phyloP scores from a whole-genome alignment of 2,888 invertebrate genomes.

The Zelleria hepariella region DNA sequence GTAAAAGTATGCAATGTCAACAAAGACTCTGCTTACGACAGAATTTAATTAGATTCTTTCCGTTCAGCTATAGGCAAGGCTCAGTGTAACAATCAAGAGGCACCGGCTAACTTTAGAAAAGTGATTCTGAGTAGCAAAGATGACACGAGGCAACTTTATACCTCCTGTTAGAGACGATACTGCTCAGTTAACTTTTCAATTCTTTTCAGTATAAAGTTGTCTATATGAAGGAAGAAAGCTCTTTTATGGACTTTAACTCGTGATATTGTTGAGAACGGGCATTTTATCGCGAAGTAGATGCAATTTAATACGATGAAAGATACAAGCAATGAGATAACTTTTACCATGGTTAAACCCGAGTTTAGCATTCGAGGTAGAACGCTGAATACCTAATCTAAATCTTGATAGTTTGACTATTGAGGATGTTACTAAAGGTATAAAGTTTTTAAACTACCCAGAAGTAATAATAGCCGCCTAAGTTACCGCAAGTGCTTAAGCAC shows the following conservation, averaged over 20 bases:
- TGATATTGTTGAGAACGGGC: too few species aligned
- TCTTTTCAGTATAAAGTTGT: constrained; percentile 8
- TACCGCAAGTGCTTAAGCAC: neutral
- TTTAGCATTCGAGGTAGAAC: too few species aligned
- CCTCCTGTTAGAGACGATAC: constrained; percentile 7
- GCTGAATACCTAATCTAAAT: too few species aligned
- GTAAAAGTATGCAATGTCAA: neutral
- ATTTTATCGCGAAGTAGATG: too few species aligned
- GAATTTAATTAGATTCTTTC: neutral
- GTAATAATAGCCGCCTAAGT: neutral
- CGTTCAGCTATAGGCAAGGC: neutral
- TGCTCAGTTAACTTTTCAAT: constrained; percentile 1
- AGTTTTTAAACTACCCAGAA: too few species aligned
- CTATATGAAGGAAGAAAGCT: neutral
- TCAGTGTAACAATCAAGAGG: constrained; percentile 24
- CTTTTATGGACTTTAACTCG: too few species aligned
- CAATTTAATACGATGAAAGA: too few species aligned
- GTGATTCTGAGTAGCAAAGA: constrained; percentile 21
- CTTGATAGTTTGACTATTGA: too few species aligned
- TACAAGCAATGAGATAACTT: too few species aligned
- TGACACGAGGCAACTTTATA: constrained; percentile 18
- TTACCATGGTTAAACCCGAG: too few species aligned
- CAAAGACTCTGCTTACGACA: neutral
- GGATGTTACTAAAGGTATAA: too few species aligned
- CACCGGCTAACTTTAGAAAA: constrained; percentile 23